Evolutionary conservation across 2,888 invertebrate genomes (phyloP).

Genomic region (Masnerella sp.): DNA sequence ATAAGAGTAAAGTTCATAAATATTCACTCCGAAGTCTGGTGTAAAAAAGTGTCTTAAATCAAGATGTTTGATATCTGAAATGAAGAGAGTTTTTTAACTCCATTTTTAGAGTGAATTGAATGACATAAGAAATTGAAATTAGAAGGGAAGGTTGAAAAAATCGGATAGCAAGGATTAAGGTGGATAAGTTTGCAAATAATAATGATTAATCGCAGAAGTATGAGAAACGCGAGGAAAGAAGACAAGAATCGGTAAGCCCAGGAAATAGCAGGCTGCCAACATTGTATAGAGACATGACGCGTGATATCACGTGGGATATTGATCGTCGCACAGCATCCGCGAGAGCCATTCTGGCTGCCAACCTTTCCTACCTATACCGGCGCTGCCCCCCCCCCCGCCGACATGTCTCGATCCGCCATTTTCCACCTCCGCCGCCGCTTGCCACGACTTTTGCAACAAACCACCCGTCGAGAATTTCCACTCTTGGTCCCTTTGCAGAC

Average conservation of each 20-base stretch:
- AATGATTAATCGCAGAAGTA: no score
- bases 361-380: constrained; percentile 72
- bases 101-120: no score
- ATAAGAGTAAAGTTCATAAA: no score
- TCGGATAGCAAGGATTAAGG: no score
- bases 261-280: constrained; percentile 60
- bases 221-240: constrained; percentile 11
- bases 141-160: no score
- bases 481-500: constrained; percentile 49
- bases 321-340: constrained; percentile 75
- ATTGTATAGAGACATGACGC: constrained; percentile 70
- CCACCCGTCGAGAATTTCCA: constrained; percentile 46
- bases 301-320: constrained; percentile 76
- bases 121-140: no score
- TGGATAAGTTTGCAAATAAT: no score
- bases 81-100: no score
- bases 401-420: constrained; percentile 47
- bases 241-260: constrained; percentile 39
- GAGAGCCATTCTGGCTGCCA: constrained; percentile 72
- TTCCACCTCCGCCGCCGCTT: constrained; percentile 46
- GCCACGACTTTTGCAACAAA: constrained; percentile 55
- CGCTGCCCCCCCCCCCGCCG: constrained; percentile 58
- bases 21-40: no score
- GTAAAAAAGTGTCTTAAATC: no score
- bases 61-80: no score